Percentiles rank a stretch among this genome's conserved stretches.
These are phyloP conservation scores for Coracias cyanogaster DNA, from an alignment of 2,797 vertebrate genomes.

Conservation along the genomic window DNA sequence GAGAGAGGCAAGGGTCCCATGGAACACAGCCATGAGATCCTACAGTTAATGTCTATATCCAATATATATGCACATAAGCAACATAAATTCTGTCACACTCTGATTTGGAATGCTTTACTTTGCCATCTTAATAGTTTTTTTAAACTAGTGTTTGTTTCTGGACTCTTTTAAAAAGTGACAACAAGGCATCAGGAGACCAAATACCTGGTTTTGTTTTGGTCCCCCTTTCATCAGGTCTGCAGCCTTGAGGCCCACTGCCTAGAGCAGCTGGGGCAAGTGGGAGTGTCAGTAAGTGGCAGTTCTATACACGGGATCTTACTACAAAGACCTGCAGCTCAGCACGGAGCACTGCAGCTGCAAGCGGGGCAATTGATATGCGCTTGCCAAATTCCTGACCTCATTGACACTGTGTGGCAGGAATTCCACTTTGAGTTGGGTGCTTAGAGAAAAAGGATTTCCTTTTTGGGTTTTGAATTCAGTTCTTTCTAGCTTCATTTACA, in stretches of 20 bases:
- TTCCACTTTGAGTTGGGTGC: not conserved
- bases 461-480: not conserved
- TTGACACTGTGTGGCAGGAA: not conserved
- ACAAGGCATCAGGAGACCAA: not conserved
- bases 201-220: not conserved
- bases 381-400: not conserved
- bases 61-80: not conserved
- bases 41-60: not conserved
- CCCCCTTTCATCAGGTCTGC: not conserved
- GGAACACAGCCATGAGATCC: not conserved
- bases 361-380: not conserved
- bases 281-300: not conserved
- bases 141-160: not conserved
- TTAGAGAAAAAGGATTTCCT: not conserved
- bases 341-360: not conserved
- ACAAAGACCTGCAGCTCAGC: not conserved
- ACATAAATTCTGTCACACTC: not conserved
- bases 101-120: not conserved
- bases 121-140: not conserved
- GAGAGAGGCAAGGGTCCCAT: not conserved
- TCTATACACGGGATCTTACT: not conserved
- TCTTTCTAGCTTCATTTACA: not conserved
- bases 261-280: not conserved
- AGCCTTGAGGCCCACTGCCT: not conserved
- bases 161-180: not conserved